Conservation (phyloP, 1,140 invertebrate species). For the Portunus trituberculatus region DNA sequence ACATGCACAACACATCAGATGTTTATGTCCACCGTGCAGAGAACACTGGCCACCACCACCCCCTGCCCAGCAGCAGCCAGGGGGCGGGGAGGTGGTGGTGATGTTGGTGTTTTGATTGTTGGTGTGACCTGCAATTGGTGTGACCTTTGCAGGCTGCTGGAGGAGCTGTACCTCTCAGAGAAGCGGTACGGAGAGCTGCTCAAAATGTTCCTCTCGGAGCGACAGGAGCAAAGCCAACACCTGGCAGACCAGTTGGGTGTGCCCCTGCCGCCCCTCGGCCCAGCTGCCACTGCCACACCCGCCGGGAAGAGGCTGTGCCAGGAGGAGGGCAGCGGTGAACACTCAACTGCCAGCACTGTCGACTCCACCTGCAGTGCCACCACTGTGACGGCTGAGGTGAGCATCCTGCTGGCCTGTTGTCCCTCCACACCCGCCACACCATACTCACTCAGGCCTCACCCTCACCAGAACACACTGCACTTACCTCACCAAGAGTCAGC, state of each 20-base stretch:
- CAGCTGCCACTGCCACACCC: not conserved
- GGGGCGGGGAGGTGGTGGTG: no score
- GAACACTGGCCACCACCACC: no score
- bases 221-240: conserved; percentile 83
- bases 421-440: no score
- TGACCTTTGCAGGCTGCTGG: conserved; percentile 80
- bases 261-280: conserved; percentile 71
- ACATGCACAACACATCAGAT: no score
- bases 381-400: conserved; percentile 61
- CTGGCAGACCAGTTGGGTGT: conserved; percentile 80
- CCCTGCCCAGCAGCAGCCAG: no score
- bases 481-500: no score
- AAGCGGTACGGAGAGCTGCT: conserved; percentile 87
- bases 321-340: not conserved
- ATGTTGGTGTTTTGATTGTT: no score
- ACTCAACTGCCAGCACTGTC: conserved; percentile 56
- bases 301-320: conserved; percentile 31
- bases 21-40: no score
- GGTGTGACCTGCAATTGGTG: no score
- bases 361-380: conserved; percentile 60
- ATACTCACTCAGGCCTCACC: no score
- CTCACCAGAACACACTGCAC: no score
- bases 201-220: conserved; percentile 87
- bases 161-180: conserved; percentile 86
- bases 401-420: not conserved